Evolutionary conservation across 2,797 vertebrate species (phyloP).

Genomic region (Oryzias sinensis): DNA sequence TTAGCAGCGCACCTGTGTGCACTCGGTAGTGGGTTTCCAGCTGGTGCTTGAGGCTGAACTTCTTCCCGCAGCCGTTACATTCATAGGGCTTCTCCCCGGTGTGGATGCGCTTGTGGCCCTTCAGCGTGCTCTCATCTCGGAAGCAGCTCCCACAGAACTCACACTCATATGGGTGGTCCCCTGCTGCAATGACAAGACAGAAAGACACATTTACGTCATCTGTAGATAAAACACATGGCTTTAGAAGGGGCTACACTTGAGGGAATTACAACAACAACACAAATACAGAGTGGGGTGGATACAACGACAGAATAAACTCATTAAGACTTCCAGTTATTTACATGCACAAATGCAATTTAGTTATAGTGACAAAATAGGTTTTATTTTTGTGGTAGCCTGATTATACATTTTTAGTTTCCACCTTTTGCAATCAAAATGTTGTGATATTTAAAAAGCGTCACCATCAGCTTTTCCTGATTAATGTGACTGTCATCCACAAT

Average conservation of each 20-base stretch:
- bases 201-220: conserved; percentile 3
- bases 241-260: background rate
- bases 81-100: conserved; percentile 97
- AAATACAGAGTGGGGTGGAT: too few species aligned
- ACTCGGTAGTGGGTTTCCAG: conserved; percentile 98
- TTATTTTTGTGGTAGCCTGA: too few species aligned
- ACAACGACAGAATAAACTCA: too few species aligned
- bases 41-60: conserved; percentile 99
- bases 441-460: background rate
- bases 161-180: conserved; percentile 94
- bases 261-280: too few species aligned
- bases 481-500: conserved; percentile 9
- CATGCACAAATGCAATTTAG: too few species aligned
- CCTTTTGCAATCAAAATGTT: background rate
- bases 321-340: too few species aligned
- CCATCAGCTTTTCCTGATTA: background rate
- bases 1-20: conserved; percentile 85
- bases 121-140: conserved; percentile 95
- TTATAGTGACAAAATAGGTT: too few species aligned
- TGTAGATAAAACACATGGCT: background rate
- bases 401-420: too few species aligned
- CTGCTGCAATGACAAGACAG: conserved; percentile 62
- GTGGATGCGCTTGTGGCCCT: conserved; percentile 98
- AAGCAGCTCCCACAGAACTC: conserved; percentile 99
- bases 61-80: conserved; percentile 98